These are phyloP conservation scores for Loripinus fragilis DNA, from an alignment of 2,888 invertebrate species.

Conservation along the genomic window DNA sequence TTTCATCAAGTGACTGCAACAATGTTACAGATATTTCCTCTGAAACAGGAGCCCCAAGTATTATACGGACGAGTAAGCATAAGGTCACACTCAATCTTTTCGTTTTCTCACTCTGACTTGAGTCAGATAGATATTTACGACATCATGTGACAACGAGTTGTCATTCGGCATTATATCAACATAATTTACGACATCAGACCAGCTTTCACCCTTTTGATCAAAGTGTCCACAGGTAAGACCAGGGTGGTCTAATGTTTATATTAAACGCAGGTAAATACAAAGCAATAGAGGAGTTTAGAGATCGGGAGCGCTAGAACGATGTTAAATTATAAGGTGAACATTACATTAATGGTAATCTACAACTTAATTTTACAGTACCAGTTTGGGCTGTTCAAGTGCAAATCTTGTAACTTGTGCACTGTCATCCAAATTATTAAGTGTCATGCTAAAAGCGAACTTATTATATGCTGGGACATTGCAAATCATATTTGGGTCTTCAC, in stretches of 20 bases:
- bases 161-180: slow-evolving; percentile 18
- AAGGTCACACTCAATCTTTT: slow-evolving; percentile 4
- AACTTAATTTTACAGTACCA: slow-evolving; percentile 1
- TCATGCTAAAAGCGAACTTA: not conserved
- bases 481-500: too few relatives aligned
- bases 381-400: slow-evolving; percentile 7
- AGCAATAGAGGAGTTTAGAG: slow-evolving; percentile 13
- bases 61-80: not conserved
- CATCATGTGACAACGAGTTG: slow-evolving; percentile 22
- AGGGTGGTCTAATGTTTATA: slow-evolving; percentile 19
- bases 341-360: slow-evolving; percentile 20
- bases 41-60: not conserved
- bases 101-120: slow-evolving; percentile 16
- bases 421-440: not conserved
- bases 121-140: slow-evolving; percentile 19
- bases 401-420: not conserved
- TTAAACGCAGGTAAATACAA: slow-evolving; percentile 14
- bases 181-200: slow-evolving; percentile 10
- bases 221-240: slow-evolving; percentile 13
- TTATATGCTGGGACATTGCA: too few relatives aligned
- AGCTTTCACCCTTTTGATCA: slow-evolving; percentile 18
- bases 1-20: slow-evolving; percentile 2
- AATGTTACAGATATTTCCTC: not conserved
- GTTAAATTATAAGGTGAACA: slow-evolving; percentile 17
- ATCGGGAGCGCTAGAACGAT: slow-evolving; percentile 3